Evolutionary conservation across 2,797 vertebrate genomes (phyloP).

Genomic region (Poeciliopsis turneri): DNA sequence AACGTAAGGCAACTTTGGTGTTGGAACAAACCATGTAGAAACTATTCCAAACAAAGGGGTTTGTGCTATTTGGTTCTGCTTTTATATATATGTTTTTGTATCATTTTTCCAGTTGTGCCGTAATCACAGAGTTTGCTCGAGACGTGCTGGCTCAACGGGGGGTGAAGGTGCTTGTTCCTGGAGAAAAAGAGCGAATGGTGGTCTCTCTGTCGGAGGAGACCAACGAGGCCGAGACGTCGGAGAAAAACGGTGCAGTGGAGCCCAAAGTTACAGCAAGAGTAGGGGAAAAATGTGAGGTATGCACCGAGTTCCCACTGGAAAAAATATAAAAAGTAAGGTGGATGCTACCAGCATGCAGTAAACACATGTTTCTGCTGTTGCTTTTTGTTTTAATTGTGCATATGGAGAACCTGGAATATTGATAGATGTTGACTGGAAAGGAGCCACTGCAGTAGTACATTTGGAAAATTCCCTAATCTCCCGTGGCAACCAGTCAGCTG

Average conservation of each 20-base stretch:
- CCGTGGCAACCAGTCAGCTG: too few relatives aligned
- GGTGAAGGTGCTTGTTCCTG: conserved; percentile 85
- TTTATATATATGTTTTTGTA: not conserved
- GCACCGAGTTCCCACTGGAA: not conserved
- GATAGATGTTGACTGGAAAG: not conserved
- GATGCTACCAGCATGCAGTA: not conserved
- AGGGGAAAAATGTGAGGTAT: conserved; percentile 79
- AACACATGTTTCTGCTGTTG: not conserved
- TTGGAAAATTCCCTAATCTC: too few relatives aligned
- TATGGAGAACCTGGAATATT: not conserved
- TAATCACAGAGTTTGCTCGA: conserved; percentile 89
- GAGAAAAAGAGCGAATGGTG: conserved; percentile 83
- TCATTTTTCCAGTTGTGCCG: conserved; percentile 82
- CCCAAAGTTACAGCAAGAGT: conserved; percentile 47
- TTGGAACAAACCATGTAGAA: not conserved
- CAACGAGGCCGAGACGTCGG: conserved; percentile 42
- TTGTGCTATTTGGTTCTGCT: not conserved
- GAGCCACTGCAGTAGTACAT: not conserved
- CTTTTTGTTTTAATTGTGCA: not conserved
- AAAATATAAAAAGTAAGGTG: not conserved
- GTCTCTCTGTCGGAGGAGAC: conserved; percentile 79
- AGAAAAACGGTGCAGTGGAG: conserved; percentile 65
- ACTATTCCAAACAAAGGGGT: not conserved
- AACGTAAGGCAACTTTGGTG: conserved; percentile 82
- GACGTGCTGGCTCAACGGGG: conserved; percentile 82